Evolutionary conservation across 2,113 vertebrate species (phyloP).

Genomic region (Lepisosteus osseus): DNA sequence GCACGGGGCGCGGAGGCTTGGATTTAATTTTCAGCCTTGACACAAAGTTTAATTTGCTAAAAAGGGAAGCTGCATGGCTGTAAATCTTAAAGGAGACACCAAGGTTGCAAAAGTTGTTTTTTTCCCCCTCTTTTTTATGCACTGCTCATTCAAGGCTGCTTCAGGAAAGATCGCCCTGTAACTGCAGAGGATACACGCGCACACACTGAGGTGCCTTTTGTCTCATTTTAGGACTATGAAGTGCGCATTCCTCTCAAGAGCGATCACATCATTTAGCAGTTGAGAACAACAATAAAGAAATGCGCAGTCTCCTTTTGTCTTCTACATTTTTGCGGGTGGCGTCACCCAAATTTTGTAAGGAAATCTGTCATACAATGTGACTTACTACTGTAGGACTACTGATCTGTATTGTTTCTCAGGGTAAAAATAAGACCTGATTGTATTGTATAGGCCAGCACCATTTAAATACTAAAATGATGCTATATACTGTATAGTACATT

Average conservation of each 20-base stretch:
- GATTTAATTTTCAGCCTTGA: slow-evolving; percentile 68
- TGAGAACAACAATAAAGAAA: not conserved
- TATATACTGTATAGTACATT: too few relatives aligned
- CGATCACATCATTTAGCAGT: not conserved
- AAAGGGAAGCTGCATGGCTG: slow-evolving; percentile 59
- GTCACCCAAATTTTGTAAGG: not conserved
- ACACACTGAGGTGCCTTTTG: not conserved
- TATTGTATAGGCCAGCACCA: too few relatives aligned
- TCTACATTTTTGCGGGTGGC: not conserved
- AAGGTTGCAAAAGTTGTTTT: slow-evolving; percentile 47
- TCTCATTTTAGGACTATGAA: not conserved
- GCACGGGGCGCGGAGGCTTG: slow-evolving; percentile 61
- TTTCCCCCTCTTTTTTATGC: not conserved
- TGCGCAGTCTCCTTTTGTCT: not conserved
- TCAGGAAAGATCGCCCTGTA: not conserved
- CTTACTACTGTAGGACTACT: too few relatives aligned
- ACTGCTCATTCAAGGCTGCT: not conserved
- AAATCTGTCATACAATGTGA: too few relatives aligned
- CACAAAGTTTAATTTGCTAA: slow-evolving; percentile 70
- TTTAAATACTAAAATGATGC: too few relatives aligned
- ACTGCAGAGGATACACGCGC: slow-evolving; percentile 1
- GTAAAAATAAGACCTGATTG: too few relatives aligned
- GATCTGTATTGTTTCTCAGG: not conserved
- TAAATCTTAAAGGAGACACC: slow-evolving; percentile 67
- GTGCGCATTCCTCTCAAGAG: not conserved